Percentiles rank a stretch among this genome's conserved stretches.
Evolutionary conservation across 2,888 invertebrate genomes (phyloP).

Genomic region (Cordylochernes scorpioides): DNA sequence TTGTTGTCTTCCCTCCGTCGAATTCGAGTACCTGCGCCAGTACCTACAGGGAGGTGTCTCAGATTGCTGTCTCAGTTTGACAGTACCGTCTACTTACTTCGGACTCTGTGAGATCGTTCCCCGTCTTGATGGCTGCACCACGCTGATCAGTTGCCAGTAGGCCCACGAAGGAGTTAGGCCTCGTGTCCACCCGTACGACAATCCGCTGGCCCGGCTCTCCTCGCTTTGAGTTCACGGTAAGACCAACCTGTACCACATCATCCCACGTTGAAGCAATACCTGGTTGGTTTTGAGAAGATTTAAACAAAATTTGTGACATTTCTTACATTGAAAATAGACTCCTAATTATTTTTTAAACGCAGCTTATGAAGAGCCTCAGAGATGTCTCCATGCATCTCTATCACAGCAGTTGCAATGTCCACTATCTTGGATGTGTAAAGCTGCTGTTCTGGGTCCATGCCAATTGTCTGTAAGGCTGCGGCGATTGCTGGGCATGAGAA

Average conservation of each 20-base stretch:
- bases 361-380: too few species aligned
- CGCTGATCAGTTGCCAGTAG: conserved; percentile 66
- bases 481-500: too few species aligned
- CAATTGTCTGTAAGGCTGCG: too few species aligned
- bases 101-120: conserved; percentile 35
- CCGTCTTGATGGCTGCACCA: conserved; percentile 40
- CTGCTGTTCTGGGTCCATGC: too few species aligned
- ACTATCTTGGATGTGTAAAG: too few species aligned
- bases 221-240: conserved; percentile 34
- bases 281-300: not conserved
- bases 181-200: conserved; percentile 46
- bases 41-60: conserved; percentile 23
- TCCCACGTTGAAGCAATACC: conserved; percentile 5
- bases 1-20: conserved; percentile 26
- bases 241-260: conserved; percentile 34
- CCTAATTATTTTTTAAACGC: too few species aligned
- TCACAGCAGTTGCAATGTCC: too few species aligned
- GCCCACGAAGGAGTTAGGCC: conserved; percentile 59
- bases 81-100: conserved; percentile 29
- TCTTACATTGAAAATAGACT: not conserved
- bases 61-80: conserved; percentile 31
- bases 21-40: conserved; percentile 32
- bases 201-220: conserved; percentile 48
- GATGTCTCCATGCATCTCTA: too few species aligned
- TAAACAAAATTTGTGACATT: not conserved